phyloP scores from a whole-genome alignment of 2,888 invertebrate species.

The Sabellastarte sp. region DNA sequence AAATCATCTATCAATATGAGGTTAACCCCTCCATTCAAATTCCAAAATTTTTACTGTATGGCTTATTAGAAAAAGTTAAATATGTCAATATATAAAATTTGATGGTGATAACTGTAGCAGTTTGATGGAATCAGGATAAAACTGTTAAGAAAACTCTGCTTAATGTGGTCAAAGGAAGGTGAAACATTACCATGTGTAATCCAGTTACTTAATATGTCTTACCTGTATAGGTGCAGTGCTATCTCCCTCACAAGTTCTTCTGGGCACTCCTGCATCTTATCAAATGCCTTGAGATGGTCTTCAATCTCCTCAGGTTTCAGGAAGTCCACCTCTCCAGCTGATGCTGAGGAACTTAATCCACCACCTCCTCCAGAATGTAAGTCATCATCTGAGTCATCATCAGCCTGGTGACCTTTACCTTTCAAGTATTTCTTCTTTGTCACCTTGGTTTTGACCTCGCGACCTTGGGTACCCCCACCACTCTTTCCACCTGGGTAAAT shows the following conservation, averaged over 20 bases:
- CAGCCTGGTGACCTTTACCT: slow-evolving; percentile 63
- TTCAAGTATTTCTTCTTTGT: slow-evolving; percentile 72
- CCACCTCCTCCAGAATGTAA: no score
- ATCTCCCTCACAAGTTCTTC: slow-evolving; percentile 73
- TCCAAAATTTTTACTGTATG: no score
- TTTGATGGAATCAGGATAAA: no score
- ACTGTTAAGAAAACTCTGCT: no score
- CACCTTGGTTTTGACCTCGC: slow-evolving; percentile 92
- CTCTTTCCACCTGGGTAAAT: slow-evolving; percentile 67
- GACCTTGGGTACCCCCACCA: slow-evolving; percentile 88
- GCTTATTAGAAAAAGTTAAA: no score
- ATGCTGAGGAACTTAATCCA: slow-evolving; percentile 19
- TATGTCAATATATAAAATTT: no score
- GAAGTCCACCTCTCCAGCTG: slow-evolving; percentile 35
- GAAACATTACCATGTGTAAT: no score
- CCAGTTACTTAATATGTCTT: no score
- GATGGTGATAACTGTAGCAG: no score
- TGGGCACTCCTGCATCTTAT: slow-evolving; percentile 63
- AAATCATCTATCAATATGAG: no score
- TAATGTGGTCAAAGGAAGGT: no score
- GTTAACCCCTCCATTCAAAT: no score
- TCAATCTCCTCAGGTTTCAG: slow-evolving; percentile 68
- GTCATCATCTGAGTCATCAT: slow-evolving; percentile 71
- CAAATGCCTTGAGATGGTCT: slow-evolving; percentile 64
- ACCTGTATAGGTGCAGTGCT: slow-evolving; percentile 71